Conservation (phyloP, 1,140 invertebrate species). For the Philaenus spumarius region DNA sequence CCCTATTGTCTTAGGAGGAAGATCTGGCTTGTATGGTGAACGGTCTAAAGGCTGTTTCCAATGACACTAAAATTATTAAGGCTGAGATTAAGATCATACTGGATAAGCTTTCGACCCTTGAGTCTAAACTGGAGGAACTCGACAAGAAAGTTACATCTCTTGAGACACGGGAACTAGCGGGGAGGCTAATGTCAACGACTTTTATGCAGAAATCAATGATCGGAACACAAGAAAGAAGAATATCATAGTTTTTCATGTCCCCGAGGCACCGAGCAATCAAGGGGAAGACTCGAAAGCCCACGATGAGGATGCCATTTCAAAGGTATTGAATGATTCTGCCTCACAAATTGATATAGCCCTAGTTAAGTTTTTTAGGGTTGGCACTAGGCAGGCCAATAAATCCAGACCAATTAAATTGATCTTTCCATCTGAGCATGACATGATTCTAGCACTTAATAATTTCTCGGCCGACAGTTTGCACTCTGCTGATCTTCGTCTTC, state of each 20-base stretch:
- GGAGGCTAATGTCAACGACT: neutral
- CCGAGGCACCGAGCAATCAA: neutral
- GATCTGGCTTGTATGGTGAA: neutral
- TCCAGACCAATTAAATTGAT: constrained; percentile 7
- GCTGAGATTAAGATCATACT: neutral
- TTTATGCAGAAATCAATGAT: neutral
- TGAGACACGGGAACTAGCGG: neutral
- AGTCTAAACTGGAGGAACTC: constrained; percentile 4
- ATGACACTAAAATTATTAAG: constrained; percentile 2
- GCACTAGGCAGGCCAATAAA: neutral
- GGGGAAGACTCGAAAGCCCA: neutral
- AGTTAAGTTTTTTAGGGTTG: constrained; percentile 4
- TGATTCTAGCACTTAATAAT: neutral
- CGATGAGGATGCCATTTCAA: neutral
- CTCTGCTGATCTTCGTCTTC: neutral
- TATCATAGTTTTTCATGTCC: neutral
- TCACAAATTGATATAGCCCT: neutral
- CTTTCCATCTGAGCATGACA: neutral
- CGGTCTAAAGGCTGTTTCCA: neutral
- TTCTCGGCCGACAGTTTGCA: neutral
- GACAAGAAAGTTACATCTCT: neutral
- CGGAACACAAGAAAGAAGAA: neutral
- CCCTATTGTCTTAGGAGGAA: neutral
- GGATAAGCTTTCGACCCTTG: neutral
- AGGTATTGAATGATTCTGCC: neutral